A percentile compares a stretch with the other conserved stretches of the same genome.
Conservation (phyloP, 2,113 vertebrate species). For the Oncorhynchus nerka region DNA sequence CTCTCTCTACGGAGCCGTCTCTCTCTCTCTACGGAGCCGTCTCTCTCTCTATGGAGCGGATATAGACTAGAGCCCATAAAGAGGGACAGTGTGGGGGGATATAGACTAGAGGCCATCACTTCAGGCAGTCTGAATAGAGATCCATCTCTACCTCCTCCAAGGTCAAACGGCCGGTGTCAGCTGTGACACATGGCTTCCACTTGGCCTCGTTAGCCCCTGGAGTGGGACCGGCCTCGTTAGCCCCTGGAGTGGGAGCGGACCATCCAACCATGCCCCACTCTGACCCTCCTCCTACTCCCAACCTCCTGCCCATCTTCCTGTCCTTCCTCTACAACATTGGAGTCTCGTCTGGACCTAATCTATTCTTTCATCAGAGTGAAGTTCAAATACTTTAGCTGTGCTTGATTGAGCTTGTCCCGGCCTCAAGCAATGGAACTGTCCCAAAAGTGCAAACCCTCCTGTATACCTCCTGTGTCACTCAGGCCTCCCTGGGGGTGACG, state of each 20-base stretch:
- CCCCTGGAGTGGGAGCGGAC: neutral
- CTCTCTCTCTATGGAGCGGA: too few species aligned
- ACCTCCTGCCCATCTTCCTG: neutral
- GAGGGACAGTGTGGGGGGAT: too few species aligned
- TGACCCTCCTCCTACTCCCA: neutral
- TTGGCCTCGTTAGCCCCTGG: conserved; percentile 57
- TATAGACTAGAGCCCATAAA: too few species aligned
- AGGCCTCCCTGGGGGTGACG: neutral
- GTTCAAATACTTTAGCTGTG: neutral
- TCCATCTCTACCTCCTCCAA: conserved; percentile 51
- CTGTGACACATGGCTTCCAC: conserved; percentile 72
- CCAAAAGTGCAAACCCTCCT: too few species aligned
- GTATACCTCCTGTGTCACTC: conserved; percentile 1
- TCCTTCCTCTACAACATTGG: too few species aligned
- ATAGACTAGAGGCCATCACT: too few species aligned
- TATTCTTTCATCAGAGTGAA: too few species aligned
- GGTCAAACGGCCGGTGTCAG: conserved; percentile 75
- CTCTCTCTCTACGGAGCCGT: too few species aligned
- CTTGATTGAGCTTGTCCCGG: too few species aligned
- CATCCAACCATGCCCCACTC: neutral
- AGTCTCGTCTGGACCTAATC: too few species aligned
- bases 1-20: too few species aligned
- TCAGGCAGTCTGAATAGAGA: neutral
- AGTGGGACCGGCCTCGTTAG: conserved; percentile 50
- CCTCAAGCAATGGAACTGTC: too few species aligned